A percentile compares a stretch with the other conserved stretches of the same genome.
Evolutionary conservation across 2,113 vertebrate species (phyloP).

Genomic region (Syngnathus scovelli): DNA sequence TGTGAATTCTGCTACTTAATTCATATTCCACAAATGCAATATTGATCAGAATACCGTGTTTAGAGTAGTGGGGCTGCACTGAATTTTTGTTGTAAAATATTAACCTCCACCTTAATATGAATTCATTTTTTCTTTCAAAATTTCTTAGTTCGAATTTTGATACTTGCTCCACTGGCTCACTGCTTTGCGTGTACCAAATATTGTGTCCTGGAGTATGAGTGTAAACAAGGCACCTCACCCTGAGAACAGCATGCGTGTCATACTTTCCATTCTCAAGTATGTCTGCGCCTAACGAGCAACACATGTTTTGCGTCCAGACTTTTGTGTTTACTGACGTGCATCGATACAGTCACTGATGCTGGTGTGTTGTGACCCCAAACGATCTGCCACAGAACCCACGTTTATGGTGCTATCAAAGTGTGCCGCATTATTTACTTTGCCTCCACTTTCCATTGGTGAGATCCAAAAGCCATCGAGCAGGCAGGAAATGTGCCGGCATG

Average conservation of each 20-base stretch:
- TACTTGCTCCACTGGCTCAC: background rate
- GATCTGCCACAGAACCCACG: slow-evolving; percentile 51
- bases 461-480: slow-evolving; percentile 36
- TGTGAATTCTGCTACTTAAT: no score
- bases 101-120: no score
- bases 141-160: no score
- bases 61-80: no score
- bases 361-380: slow-evolving; percentile 37
- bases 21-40: no score
- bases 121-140: no score
- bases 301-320: slow-evolving; percentile 43
- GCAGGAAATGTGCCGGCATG: slow-evolving; percentile 37
- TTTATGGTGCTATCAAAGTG: slow-evolving; percentile 49
- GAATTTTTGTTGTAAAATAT: no score
- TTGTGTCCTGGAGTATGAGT: slow-evolving; percentile 28
- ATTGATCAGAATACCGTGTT: background rate
- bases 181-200: background rate
- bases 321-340: slow-evolving; percentile 67
- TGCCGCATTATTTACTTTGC: slow-evolving; percentile 55
- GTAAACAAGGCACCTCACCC: slow-evolving; percentile 27
- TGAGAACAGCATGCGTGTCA: slow-evolving; percentile 34
- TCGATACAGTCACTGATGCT: slow-evolving; percentile 52
- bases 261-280: slow-evolving; percentile 50
- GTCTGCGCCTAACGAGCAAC: slow-evolving; percentile 51
- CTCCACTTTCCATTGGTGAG: slow-evolving; percentile 55